phyloP scores from a whole-genome alignment of 2,888 invertebrate genomes.

The Laothoe populi region DNA sequence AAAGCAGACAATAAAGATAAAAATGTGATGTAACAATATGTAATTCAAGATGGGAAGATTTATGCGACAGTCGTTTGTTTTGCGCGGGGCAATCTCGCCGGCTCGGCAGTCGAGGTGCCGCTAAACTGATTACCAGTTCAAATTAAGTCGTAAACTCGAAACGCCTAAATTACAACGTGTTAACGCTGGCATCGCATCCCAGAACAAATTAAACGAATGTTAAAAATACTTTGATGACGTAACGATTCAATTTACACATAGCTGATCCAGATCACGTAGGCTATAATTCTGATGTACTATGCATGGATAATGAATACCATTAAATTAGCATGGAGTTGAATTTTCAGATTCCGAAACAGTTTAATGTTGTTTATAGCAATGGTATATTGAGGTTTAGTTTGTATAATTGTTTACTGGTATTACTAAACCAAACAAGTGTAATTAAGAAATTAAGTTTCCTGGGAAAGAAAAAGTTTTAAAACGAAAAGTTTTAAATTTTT shows the following conservation, averaged over 20 bases:
- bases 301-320: slow-evolving; percentile 12
- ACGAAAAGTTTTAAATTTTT: too few relatives aligned
- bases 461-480: too few relatives aligned
- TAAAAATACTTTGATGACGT: slow-evolving; percentile 42
- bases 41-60: slow-evolving; percentile 65
- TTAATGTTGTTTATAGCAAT: too few relatives aligned
- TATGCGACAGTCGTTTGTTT: slow-evolving; percentile 72
- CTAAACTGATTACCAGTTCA: slow-evolving; percentile 80
- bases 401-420: too few relatives aligned
- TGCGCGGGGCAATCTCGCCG: slow-evolving; percentile 67
- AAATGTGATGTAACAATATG: slow-evolving; percentile 56
- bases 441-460: too few relatives aligned
- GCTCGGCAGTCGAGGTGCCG: slow-evolving; percentile 52
- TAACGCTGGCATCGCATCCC: slow-evolving; percentile 64
- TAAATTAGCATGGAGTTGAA: neutral
- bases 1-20: slow-evolving; percentile 53
- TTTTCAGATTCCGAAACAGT: neutral
- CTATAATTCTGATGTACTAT: neutral
- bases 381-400: too few relatives aligned
- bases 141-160: slow-evolving; percentile 82
- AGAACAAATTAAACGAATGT: slow-evolving; percentile 47
- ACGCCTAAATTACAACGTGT: slow-evolving; percentile 75
- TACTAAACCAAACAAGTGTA: too few relatives aligned
- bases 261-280: slow-evolving; percentile 15
- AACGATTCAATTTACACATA: slow-evolving; percentile 18